Conservation (phyloP, 1,140 invertebrate genomes). For the Macrobrachium rosenbergii region DNA sequence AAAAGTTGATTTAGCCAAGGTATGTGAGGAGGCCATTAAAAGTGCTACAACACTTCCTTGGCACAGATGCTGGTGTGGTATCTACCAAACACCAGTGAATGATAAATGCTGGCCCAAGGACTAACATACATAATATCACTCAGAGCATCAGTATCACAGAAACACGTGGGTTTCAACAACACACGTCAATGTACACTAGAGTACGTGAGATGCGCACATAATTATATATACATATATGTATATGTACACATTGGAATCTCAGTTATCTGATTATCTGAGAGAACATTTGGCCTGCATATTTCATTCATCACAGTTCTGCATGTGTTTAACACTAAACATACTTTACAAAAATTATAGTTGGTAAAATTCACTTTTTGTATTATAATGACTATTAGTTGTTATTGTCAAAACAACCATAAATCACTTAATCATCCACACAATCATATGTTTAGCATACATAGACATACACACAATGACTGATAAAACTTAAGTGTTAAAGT, state of each 20-base stretch:
- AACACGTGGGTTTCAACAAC: conserved; percentile 44
- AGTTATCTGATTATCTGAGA: conserved; percentile 44
- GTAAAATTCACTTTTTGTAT: conserved; percentile 28
- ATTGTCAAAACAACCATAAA: conserved; percentile 46
- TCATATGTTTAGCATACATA: conserved; percentile 46
- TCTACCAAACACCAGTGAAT: conserved; percentile 36
- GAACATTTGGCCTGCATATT: conserved; percentile 10
- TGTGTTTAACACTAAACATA: conserved; percentile 41
- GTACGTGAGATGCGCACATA: conserved; percentile 6
- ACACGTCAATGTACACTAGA: conserved; percentile 28
- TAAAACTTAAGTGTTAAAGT: conserved; percentile 31
- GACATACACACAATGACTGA: conserved; percentile 43
- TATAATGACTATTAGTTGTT: conserved; percentile 38
- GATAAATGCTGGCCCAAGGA: conserved; percentile 47
- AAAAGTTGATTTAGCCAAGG: conserved; percentile 39
- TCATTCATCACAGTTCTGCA: conserved; percentile 45
- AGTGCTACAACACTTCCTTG: conserved; percentile 14
- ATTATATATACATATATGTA: not conserved
- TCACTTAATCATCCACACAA: conserved; percentile 40
- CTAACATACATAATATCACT: conserved; percentile 46
- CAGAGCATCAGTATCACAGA: conserved; percentile 49
- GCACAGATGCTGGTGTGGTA: conserved; percentile 42
- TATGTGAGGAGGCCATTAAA: conserved; percentile 19
- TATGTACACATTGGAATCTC: conserved; percentile 46
- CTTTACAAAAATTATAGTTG: conserved; percentile 34